Evolutionary conservation across 2,113 vertebrate species (phyloP).

Genomic region (Callorhinus ursinus): DNA sequence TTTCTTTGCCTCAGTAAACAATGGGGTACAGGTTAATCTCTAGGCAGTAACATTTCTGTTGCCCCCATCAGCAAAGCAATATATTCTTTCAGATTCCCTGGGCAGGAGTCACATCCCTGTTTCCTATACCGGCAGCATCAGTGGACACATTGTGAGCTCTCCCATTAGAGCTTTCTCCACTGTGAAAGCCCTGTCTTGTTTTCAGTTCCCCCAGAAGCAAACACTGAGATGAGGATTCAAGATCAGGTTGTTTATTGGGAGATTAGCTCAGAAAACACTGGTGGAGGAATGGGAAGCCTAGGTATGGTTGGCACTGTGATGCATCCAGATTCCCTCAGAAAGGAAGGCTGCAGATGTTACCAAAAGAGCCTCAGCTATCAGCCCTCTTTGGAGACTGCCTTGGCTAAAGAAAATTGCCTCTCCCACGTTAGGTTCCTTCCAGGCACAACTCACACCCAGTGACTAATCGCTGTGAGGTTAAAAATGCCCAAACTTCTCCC

Average conservation of each 20-base stretch:
- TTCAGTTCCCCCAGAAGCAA: background rate
- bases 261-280: background rate
- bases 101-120: background rate
- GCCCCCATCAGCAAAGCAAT: background rate
- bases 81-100: background rate
- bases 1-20: background rate
- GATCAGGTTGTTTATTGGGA: background rate
- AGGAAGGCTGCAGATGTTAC: background rate
- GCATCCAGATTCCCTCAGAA: background rate
- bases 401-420: background rate
- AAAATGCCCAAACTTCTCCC: background rate
- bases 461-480: background rate
- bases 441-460: background rate
- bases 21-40: background rate
- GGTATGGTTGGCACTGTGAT: fast-evolving
- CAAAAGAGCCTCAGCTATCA: background rate
- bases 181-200: background rate
- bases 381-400: background rate
- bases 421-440: background rate
- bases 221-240: background rate
- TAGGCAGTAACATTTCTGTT: background rate
- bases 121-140: background rate
- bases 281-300: background rate
- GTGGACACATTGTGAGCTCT: background rate
- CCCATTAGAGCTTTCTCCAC: background rate